Conservation (phyloP, 2,113 vertebrate genomes). For the Lophius piscatorius region DNA sequence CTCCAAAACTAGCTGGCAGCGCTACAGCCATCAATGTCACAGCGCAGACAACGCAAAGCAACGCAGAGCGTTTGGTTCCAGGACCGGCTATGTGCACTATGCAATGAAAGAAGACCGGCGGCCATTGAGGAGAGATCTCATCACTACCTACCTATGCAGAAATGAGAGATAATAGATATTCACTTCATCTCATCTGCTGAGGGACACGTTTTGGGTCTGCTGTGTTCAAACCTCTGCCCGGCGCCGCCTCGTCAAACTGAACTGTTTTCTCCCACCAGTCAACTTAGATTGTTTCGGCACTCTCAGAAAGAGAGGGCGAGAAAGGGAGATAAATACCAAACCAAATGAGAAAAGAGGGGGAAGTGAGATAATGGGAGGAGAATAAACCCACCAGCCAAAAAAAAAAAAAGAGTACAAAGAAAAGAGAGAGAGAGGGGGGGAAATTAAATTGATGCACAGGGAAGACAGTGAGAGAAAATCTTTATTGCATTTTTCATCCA, state of each 20-base stretch:
- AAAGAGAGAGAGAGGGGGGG: conserved; percentile 1
- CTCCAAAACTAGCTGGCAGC: conserved; percentile 46
- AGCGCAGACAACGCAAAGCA: conserved; percentile 14
- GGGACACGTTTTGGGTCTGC: no score
- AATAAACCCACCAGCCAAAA: no score
- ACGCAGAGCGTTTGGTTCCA: conserved; percentile 38
- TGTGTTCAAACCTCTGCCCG: conserved; percentile 12
- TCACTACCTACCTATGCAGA: no score
- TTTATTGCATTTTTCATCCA: conserved; percentile 45
- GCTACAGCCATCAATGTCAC: conserved; percentile 52
- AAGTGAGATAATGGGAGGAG: background rate
- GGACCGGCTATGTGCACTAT: conserved; percentile 24
- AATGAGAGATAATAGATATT: background rate
- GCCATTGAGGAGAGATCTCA: no score
- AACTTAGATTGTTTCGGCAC: conserved; percentile 44
- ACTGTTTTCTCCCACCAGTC: conserved; percentile 35
- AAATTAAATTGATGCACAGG: conserved; percentile 19
- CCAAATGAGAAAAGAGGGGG: conserved; percentile 33
- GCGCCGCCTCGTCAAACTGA: background rate
- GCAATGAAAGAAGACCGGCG: conserved; percentile 27
- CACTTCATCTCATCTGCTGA: no score
- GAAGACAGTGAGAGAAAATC: conserved; percentile 22
- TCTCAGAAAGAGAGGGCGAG: background rate
- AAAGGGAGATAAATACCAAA: conserved; percentile 39
- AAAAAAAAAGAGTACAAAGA: background rate